These are phyloP conservation scores for Drosophila formosana DNA, from an alignment of 2,888 invertebrate species.

Conservation along the genomic window DNA sequence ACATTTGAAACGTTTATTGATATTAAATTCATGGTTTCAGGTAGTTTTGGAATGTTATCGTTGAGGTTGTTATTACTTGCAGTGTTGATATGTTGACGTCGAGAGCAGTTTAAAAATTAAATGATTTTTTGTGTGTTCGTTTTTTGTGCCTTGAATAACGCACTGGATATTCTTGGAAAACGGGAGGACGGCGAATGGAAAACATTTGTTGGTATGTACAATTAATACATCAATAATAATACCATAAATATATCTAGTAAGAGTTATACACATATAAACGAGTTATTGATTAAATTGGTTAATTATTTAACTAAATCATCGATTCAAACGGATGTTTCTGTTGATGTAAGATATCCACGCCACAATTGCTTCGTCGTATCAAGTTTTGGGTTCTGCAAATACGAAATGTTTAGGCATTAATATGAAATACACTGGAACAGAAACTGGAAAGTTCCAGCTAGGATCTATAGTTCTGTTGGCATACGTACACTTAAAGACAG, in stretches of 20 bases:
- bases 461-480: conserved; percentile 16
- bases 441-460: conserved; percentile 6
- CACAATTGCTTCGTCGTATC: conserved; percentile 83
- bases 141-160: conserved; percentile 45
- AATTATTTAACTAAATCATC: conserved; percentile 64
- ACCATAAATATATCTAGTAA: conserved; percentile 41
- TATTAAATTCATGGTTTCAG: conserved; percentile 58
- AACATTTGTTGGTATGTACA: conserved; percentile 49
- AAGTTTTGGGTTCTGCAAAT: conserved; percentile 83
- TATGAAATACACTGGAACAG: conserved; percentile 5
- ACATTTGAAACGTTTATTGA: conserved; percentile 65
- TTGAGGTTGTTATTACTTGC: conserved; percentile 24
- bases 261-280: conserved; percentile 9
- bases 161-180: conserved; percentile 41
- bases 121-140: conserved; percentile 13
- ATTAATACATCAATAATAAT: conserved; percentile 50
- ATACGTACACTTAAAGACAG: conserved; percentile 46
- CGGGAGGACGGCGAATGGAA: conserved; percentile 40
- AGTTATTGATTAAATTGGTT: conserved; percentile 32
- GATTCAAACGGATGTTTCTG: conserved; percentile 84
- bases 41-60: conserved; percentile 32
- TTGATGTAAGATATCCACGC: conserved; percentile 82
- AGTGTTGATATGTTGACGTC: conserved; percentile 67
- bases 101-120: conserved; percentile 27
- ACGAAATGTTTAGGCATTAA: conserved; percentile 47